These are phyloP conservation scores for Dolichopus griseipennis DNA, from an alignment of 2,888 invertebrate genomes.

Conservation along the genomic window DNA sequence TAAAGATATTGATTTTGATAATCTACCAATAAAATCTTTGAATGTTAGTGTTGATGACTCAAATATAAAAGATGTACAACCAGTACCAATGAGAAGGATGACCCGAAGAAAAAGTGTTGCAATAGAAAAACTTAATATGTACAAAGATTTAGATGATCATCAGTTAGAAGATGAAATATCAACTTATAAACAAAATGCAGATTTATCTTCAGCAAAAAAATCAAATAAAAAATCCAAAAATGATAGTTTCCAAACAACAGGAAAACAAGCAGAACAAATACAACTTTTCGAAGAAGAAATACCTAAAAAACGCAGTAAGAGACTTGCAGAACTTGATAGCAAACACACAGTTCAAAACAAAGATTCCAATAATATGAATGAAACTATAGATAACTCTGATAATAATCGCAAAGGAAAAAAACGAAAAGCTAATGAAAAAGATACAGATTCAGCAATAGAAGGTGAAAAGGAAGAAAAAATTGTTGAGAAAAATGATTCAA, in stretches of 20 bases:
- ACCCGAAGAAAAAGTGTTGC: neutral
- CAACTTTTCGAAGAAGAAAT: neutral
- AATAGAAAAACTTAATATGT: neutral
- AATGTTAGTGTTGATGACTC: neutral
- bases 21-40: neutral
- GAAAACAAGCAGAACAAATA: neutral
- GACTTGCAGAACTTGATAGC: neutral
- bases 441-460: neutral
- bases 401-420: neutral
- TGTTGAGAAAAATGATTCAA: neutral
- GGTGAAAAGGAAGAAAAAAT: neutral
- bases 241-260: neutral
- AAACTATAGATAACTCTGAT: neutral
- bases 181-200: neutral
- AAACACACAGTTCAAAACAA: neutral
- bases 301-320: neutral
- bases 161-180: neutral
- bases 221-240: neutral
- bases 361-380: neutral
- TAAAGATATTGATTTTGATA: neutral
- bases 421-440: neutral
- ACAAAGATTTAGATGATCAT: neutral
- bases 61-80: neutral
- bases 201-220: neutral
- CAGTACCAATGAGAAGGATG: neutral